Percentiles rank a stretch among this genome's conserved stretches.
phyloP scores from a whole-genome alignment of 2,888 invertebrate species.

The Dryococelus australis region DNA sequence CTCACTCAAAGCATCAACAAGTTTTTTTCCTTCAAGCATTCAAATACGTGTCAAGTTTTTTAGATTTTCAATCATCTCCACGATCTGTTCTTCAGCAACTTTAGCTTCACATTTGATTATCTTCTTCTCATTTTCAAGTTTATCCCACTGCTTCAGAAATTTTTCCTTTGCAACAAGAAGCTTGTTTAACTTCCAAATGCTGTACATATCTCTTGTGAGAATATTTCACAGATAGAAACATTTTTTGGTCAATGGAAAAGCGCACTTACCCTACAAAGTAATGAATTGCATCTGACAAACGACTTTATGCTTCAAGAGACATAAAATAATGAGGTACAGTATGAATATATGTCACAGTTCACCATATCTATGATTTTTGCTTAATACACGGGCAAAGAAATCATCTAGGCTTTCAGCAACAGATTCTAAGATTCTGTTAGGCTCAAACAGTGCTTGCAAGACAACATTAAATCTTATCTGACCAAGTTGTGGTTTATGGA shows the following conservation, averaged over 20 bases:
- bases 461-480: background rate
- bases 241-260: background rate
- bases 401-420: background rate
- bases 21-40: too few relatives aligned
- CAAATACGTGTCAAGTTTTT: too few relatives aligned
- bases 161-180: background rate
- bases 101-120: too few relatives aligned
- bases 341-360: background rate
- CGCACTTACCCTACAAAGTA: background rate
- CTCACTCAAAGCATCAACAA: too few relatives aligned
- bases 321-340: background rate
- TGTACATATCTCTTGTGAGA: too few relatives aligned
- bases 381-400: background rate
- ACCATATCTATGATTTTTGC: too few relatives aligned
- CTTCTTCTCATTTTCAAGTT: too few relatives aligned
- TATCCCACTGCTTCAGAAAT: background rate
- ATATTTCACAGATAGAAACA: background rate
- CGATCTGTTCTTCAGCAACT: too few relatives aligned
- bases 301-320: background rate
- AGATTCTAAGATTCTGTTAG: background rate
- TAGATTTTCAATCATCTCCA: too few relatives aligned
- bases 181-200: background rate
- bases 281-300: background rate
- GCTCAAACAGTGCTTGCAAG: background rate
- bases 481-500: background rate